A percentile compares a stretch with the other conserved stretches of the same genome.
phyloP scores from a whole-genome alignment of 2,113 vertebrate species.

The Platysteira castanea region DNA sequence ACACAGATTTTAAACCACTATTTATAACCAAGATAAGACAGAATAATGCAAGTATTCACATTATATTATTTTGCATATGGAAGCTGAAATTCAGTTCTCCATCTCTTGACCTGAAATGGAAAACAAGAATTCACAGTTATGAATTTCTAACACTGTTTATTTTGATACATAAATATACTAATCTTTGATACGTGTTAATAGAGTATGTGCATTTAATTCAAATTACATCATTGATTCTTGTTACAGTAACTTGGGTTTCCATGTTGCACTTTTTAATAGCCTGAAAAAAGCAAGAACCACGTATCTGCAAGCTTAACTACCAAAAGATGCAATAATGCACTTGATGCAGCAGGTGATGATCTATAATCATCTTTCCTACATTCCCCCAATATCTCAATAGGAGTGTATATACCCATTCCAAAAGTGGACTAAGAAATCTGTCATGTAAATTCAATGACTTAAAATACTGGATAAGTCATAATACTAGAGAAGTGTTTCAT shows the following conservation, averaged over 20 bases:
- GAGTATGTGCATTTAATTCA: not conserved
- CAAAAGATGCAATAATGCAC: not conserved
- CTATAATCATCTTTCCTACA: not conserved
- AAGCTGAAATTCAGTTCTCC: conserved; percentile 6
- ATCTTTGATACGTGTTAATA: not conserved
- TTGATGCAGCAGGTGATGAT: not conserved
- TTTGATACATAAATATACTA: not conserved
- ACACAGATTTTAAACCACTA: not conserved
- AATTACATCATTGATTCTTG: not conserved
- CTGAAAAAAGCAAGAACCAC: not conserved
- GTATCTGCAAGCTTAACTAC: not conserved
- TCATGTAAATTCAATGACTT: not conserved
- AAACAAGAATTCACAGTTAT: not conserved
- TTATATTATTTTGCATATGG: not conserved
- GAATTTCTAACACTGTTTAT: not conserved
- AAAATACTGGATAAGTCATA: not conserved
- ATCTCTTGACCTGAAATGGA: not conserved
- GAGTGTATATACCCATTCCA: not conserved
- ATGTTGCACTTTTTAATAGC: not conserved
- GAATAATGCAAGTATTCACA: not conserved
- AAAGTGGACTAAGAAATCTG: not conserved
- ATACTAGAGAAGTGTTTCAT: not conserved
- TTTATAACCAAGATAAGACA: not conserved
- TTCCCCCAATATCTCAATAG: not conserved
- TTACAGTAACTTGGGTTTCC: not conserved